Percentiles rank a stretch among this genome's conserved stretches.
phyloP scores from a whole-genome alignment of 2,113 vertebrate species.

The Plectropomus leopardus region DNA sequence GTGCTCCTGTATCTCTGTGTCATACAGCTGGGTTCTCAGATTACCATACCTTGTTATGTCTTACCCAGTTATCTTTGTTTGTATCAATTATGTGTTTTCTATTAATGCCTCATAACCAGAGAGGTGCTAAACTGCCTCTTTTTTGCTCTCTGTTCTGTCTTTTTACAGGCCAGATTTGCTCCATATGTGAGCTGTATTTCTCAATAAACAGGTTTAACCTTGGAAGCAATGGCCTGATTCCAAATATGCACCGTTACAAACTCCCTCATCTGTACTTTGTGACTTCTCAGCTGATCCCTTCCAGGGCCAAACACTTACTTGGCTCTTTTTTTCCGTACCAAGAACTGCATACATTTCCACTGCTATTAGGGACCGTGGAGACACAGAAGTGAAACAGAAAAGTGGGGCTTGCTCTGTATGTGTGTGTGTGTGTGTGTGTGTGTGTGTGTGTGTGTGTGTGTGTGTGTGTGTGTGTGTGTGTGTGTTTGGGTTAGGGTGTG shows the following conservation, averaged over 20 bases:
- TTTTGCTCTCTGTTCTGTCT: slow-evolving; percentile 7
- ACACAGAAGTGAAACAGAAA: background rate
- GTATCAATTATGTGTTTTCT: background rate
- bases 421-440: slow-evolving; percentile 4
- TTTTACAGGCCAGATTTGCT: slow-evolving; percentile 32
- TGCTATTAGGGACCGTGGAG: slow-evolving; percentile 17
- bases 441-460: background rate
- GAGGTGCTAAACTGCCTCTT: slow-evolving; percentile 32
- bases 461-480: background rate
- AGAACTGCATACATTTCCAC: slow-evolving; percentile 35
- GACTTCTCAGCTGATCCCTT: slow-evolving; percentile 22
- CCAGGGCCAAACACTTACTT: slow-evolving; percentile 25
- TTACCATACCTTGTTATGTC: background rate
- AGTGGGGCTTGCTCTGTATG: background rate
- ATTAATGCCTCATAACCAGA: background rate
- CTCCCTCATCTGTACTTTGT: slow-evolving; percentile 27
- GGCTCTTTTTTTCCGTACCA: slow-evolving; percentile 31
- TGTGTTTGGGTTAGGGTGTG: slow-evolving; percentile 9
- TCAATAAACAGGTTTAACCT: slow-evolving; percentile 43
- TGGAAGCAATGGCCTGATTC: slow-evolving; percentile 41
- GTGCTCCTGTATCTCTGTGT: no score
- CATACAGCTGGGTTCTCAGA: no score
- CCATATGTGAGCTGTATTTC: slow-evolving; percentile 40
- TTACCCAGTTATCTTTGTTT: background rate
- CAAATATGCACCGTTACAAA: slow-evolving; percentile 39